Base-by-base conservation (phyloP, 2,888 invertebrate species). In the Operophtera brumata region DNA sequence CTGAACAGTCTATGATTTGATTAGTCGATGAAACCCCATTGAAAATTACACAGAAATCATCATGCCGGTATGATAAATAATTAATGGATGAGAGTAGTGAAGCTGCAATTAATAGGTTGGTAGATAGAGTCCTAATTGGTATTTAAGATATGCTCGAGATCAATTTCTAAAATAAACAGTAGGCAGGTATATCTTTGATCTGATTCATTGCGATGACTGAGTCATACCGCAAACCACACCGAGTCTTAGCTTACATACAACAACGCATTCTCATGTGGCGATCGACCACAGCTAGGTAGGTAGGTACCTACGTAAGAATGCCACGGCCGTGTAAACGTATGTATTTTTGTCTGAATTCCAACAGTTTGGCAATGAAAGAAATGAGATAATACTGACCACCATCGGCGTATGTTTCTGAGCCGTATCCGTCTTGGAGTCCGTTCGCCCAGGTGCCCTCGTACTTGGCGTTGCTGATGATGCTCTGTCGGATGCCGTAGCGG, bases 401-500 rank as follows among this genome's bases (percentile, higher is more conserved):
- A 90, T 99, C 99, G 57, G 99, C 99, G 86, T 99, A 99, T 58
- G 98, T 99, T 91, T 99, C 99, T 45, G 98, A 98, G 69, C 99
- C 99, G 90, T 99, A 99, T 69, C 99, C 99, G 84, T 99, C 99
- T 89, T 99, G 99, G 59, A 99, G 94, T 66, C 99, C 99, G 73
- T 96, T 97, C 67, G 99, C 97, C 99, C 99, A 99, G 61, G 98
- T 98, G 76, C 98, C 98, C 86, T 98, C 97, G 91, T 98, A 98
- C 86, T 97, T 97, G 75, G 98, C 98, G 69, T 96, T 96, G 69
- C 98, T 98, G 62, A 97, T 96, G 62, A 96, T 95, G 76, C 98
- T 98, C 87, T 98, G 97, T 54, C 99, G 93, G 49, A 99, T 97
- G 35, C 99, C 99, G 90, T 99, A 99, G 64, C 99, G 95, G 46